Evolutionary conservation across 1,140 invertebrate genomes (phyloP).

Genomic region (Hyles euphorbiae): DNA sequence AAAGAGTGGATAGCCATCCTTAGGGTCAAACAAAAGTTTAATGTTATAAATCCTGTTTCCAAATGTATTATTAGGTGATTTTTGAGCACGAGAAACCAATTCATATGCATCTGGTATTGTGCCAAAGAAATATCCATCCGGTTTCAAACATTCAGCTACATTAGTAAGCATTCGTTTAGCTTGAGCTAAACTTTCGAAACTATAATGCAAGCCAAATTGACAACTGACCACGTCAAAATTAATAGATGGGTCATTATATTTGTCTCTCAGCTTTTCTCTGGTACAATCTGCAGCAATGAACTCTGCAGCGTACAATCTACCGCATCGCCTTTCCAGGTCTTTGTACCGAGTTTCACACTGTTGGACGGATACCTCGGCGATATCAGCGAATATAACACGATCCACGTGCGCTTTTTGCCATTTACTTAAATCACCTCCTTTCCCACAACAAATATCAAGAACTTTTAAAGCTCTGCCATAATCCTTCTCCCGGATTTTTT

Average conservation of each 20-base stretch:
- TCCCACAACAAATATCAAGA: slow-evolving; percentile 91
- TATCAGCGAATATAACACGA: slow-evolving; percentile 95
- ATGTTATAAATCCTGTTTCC: slow-evolving; percentile 93
- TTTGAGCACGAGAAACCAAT: slow-evolving; percentile 83
- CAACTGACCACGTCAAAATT: slow-evolving; percentile 95
- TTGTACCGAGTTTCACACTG: slow-evolving; percentile 87
- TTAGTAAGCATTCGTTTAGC: slow-evolving; percentile 95
- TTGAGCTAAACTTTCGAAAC: slow-evolving; percentile 94
- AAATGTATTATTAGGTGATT: slow-evolving; percentile 80
- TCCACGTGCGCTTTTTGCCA: slow-evolving; percentile 91
- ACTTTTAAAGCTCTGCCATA: slow-evolving; percentile 78
- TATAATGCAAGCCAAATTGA: slow-evolving; percentile 98
- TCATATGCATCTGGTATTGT: slow-evolving; percentile 96
- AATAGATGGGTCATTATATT: slow-evolving; percentile 84
- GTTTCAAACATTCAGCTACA: slow-evolving; percentile 89
- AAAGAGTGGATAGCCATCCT: slow-evolving; percentile 88
- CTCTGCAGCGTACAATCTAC: slow-evolving; percentile 85
- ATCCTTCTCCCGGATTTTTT: slow-evolving; percentile 78
- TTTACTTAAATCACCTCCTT: slow-evolving; percentile 97
- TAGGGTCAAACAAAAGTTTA: slow-evolving; percentile 84
- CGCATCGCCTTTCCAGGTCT: slow-evolving; percentile 74
- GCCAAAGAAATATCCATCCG: slow-evolving; percentile 97
- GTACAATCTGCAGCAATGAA: slow-evolving; percentile 95
- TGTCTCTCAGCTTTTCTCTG: slow-evolving; percentile 84
- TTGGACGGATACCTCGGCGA: slow-evolving; percentile 93